Evolutionary conservation across 2,888 invertebrate species (phyloP).

Genomic region (Diaphora mendica): DNA sequence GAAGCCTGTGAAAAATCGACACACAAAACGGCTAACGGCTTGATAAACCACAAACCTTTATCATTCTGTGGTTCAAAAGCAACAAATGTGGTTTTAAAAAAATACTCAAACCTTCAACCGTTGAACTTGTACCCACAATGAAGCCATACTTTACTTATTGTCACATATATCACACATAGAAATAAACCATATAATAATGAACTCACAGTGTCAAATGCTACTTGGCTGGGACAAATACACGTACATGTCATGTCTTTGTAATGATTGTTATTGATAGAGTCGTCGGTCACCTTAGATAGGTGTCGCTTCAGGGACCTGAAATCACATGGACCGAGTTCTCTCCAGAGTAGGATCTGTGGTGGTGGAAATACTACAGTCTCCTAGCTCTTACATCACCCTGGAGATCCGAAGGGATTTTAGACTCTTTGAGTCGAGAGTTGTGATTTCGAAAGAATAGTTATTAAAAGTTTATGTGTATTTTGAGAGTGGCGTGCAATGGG

Average conservation of each 20-base stretch:
- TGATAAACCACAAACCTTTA: neutral
- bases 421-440: neutral
- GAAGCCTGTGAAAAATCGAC: slow-evolving; percentile 10
- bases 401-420: too few species aligned
- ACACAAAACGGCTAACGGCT: neutral
- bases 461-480: neutral
- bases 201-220: neutral
- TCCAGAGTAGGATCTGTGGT: too few species aligned
- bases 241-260: too few species aligned
- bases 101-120: neutral
- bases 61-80: slow-evolving; percentile 11
- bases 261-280: too few species aligned
- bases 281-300: too few species aligned
- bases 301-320: too few species aligned
- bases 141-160: neutral
- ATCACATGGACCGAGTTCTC: too few species aligned
- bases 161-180: neutral
- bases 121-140: neutral
- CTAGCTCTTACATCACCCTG: too few species aligned
- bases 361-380: too few species aligned
- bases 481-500: too few species aligned
- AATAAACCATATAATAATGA: neutral
- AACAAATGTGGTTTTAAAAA: slow-evolving; percentile 9
- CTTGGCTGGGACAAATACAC: too few species aligned
- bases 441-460: neutral